Evolutionary conservation across 2,113 vertebrate genomes (phyloP), one percentile per base, ranked within the genome.

Genomic region (Cyanocitta stelleri): DNA sequence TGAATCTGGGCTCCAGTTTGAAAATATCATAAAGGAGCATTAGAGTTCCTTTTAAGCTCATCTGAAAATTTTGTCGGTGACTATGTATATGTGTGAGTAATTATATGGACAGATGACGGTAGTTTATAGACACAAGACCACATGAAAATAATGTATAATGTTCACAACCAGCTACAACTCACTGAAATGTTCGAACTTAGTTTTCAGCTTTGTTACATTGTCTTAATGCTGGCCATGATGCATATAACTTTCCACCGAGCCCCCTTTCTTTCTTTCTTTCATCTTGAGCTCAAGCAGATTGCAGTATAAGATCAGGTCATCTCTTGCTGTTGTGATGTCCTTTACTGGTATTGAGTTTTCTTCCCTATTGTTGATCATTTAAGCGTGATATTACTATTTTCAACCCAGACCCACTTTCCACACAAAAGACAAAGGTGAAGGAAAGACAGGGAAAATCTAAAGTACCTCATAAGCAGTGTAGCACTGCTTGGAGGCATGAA

Each of bases 271-370:
- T 43, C 19, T 48, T 48, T 32, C 62, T 51, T 90, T 72, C 39
- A 32, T 1, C 0, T 11, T 77, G 21, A 35, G 6, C 24, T 73
- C 3, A 2, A 46, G 37, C 49, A 67, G 3, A 59, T 55, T 49
- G 55, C 20, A 54, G 21, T 49, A 13, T 24, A 44, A 26, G 59
- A 8, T 23, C 6, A 10, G 7, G 23, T 61, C 6, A 39, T 46
- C 20, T 72, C 35, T 81, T 84, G 16, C 23, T 56, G 4, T 44
- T 43, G 10, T 46, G 10, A 11, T 76, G 58, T 43, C 51, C 14
- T 82, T 73, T 73, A 41, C 10, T 56, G 21, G 7, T 49, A 6
- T 37, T 75, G 33, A 32, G 29, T 71, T 73, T 51, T 86, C 8
- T 86, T 84, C 12, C 16, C 39, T 69, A 21, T 54, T 66, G 3